These are phyloP conservation scores for Tetranychus truncatus DNA, from an alignment of 2,888 invertebrate genomes.

Conservation along the genomic window DNA sequence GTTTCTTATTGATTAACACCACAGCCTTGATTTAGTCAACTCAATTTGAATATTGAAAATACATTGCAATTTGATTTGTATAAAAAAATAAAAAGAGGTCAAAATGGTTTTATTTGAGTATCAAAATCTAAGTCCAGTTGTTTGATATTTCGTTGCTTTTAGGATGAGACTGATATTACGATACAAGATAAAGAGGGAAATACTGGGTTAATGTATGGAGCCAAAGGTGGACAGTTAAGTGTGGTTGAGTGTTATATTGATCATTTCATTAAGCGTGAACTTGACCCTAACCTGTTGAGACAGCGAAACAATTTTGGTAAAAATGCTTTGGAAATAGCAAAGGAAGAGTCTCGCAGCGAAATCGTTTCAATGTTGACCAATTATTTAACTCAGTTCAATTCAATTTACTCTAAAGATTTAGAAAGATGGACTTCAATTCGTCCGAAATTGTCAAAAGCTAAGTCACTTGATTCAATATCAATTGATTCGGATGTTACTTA, in stretches of 20 bases:
- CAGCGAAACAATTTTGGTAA: constrained; percentile 7
- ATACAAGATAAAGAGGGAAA: constrained; percentile 11
- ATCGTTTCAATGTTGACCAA: background rate
- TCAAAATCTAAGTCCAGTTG: background rate
- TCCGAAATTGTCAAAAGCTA: background rate
- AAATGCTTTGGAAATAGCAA: constrained; percentile 9
- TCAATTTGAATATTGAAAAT: too few relatives aligned
- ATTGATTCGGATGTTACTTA: background rate
- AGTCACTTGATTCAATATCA: constrained; percentile 4
- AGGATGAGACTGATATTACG: constrained; percentile 7
- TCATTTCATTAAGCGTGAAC: background rate
- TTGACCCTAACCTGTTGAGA: constrained; percentile 4
- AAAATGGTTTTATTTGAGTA: background rate
- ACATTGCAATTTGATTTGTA: too few relatives aligned
- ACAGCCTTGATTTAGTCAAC: too few relatives aligned
- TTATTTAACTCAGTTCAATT: constrained; percentile 5
- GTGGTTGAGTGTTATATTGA: background rate
- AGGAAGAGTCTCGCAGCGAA: background rate
- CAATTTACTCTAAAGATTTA: background rate
- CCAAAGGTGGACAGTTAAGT: background rate
- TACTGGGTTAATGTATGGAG: constrained; percentile 9
- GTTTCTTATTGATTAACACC: too few relatives aligned
- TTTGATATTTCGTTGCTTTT: background rate
- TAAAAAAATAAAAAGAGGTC: too few relatives aligned
- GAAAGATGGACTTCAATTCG: background rate